These are phyloP conservation scores for Tangara arthus DNA, from an alignment of 2,797 vertebrate species.

Conservation along the genomic window DNA sequence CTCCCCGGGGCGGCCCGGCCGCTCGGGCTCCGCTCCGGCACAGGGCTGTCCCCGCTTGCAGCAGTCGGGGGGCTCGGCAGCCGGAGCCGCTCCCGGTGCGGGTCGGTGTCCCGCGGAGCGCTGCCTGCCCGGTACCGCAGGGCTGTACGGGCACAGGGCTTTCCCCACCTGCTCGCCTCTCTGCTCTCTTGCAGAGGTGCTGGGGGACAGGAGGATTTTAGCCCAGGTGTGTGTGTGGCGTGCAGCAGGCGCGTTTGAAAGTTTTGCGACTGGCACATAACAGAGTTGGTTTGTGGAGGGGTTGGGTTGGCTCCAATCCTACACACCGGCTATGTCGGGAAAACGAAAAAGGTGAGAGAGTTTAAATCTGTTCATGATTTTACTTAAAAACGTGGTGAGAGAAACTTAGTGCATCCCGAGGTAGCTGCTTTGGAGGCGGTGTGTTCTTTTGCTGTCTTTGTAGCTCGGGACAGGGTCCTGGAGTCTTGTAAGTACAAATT, in stretches of 20 bases:
- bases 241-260: neutral
- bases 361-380: neutral
- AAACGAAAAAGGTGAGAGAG: neutral
- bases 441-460: neutral
- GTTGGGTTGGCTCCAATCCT: neutral
- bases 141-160: neutral
- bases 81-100: neutral
- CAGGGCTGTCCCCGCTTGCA: neutral
- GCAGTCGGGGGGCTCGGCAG: neutral
- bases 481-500: neutral
- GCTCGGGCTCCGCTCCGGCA: neutral
- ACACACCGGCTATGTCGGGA: rapidly evolving
- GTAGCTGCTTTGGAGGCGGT: rapidly evolving
- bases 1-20: neutral
- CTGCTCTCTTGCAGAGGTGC: neutral
- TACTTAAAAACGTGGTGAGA: neutral
- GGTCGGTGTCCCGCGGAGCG: neutral
- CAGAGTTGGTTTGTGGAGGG: neutral
- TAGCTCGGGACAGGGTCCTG: neutral
- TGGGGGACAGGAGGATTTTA: neutral
- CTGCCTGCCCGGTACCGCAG: rapidly evolving
- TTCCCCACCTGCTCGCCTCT: too few species aligned
- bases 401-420: neutral
- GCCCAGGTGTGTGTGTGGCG: neutral
- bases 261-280: neutral